Base-by-base conservation (phyloP, 2,113 vertebrate genomes). In the Maccullochella peelii region DNA sequence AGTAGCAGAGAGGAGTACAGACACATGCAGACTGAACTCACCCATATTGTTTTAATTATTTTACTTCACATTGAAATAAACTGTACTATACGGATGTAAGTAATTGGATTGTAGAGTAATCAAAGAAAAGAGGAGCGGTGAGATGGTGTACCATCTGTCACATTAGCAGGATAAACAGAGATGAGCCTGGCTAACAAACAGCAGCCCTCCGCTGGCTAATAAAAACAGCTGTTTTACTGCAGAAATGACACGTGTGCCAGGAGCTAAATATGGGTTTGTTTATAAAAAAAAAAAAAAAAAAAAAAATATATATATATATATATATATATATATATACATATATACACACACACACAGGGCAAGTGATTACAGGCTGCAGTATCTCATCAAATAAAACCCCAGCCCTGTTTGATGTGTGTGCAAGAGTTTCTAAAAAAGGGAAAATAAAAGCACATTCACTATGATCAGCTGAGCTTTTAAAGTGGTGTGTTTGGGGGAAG, bases 351-450 rank as follows among this genome's bases (percentile, higher is more conserved):
- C n/a, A n/a, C n/a, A 8, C 38, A 38, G 38, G 2, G n/a, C 1
- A 12, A 30, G 33, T 66, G 72, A 87, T 83, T 67, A 77, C 72
- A 80, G 55, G 68, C 72, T 80, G n/a, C 70, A 38, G 59, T 2
- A 2, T 44, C 11, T 47, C 27, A 49, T 63, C 42, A 57, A 15
- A 75, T 25, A 21, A 54, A 49, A 38, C 44, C 40, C 1, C 11
- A 21, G 30, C 21, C 0, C 49, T 57, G 44, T 18, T 7, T 33
- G 20, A 42, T 55, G 47, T 25, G 62, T 38, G 73, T 30, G 47
- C 58, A 36, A 15, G 61, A 54, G n/a, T 70, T 16, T 44, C 52
- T 55, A 21, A 55, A 66, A 23, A 10, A 47, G 25, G 38, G 5
- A 8, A 47, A 30, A 33, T 59, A 36, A 10, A 7, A 49, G 44